phyloP scores from a whole-genome alignment of 2,888 invertebrate species.

The Ormyrus pomaceus region DNA sequence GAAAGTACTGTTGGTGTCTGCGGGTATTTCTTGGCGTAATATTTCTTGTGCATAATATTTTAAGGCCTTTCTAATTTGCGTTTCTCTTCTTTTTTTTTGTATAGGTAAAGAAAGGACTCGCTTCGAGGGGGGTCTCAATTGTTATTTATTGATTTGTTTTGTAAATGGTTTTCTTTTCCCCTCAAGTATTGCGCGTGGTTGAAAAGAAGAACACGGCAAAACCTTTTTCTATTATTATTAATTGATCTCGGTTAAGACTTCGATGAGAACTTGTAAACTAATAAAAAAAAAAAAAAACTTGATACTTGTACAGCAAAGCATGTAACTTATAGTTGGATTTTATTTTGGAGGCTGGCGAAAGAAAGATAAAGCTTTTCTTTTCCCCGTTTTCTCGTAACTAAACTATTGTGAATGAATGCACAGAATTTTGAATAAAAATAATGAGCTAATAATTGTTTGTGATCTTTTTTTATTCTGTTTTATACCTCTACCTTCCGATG shows the following conservation, averaged over 20 bases:
- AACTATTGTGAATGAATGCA: constrained; percentile 51
- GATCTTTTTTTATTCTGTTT: background rate
- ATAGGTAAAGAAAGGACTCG: constrained; percentile 28
- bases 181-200: constrained; percentile 28
- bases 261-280: constrained; percentile 49
- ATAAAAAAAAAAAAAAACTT: constrained; percentile 45
- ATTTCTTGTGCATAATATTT: constrained; percentile 46
- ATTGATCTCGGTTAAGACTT: constrained; percentile 56
- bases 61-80: constrained; percentile 35
- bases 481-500: too few relatives aligned
- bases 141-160: constrained; percentile 58
- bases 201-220: constrained; percentile 10
- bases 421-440: constrained; percentile 54
- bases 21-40: background rate
- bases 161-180: constrained; percentile 48
- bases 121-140: constrained; percentile 4
- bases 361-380: constrained; percentile 24
- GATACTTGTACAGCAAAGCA: constrained; percentile 49
- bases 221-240: constrained; percentile 50
- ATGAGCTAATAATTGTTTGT: constrained; percentile 30
- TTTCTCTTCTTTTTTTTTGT: constrained; percentile 39
- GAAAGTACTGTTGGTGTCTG: background rate
- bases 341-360: constrained; percentile 35
- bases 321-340: constrained; percentile 34
- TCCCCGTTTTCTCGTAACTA: constrained; percentile 46